Base-by-base conservation (phyloP, 1,140 invertebrate genomes). In the Zaprionus africanus region DNA sequence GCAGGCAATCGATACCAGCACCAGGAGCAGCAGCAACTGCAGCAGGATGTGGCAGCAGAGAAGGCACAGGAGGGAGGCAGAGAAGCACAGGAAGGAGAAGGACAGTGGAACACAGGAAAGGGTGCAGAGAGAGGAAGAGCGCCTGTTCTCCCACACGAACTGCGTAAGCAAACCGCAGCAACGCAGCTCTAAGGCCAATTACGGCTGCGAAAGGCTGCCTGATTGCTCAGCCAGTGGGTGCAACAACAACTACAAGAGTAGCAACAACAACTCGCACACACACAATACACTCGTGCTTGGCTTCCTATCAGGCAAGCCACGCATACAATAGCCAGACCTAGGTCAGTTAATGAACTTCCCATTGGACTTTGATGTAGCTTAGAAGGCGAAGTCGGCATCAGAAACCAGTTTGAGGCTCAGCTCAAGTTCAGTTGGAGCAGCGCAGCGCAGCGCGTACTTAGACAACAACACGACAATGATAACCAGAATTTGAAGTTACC, bases 281-380 rank as follows among this genome's bases (percentile, higher is more conserved):
- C 12, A 64, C 31, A 56, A 22, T 9, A 36, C 9, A 65, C 22
- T 28, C 43, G 53, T 65, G 54, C 53, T 78, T 68, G 66, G 66
- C 74, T 84, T 87, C 72, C 79, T 79, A 74, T 43, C 71, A 68
- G 68, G 54, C 78, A 68, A 28, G 28, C 7, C 28, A 28, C 28
- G 7, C 6, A 28, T 31, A 71, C 57, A 68, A 59, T 24, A 26
- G 6, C 13, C 58, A 46, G 51, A 79, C 81, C 75, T 90, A 90
- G 85, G 78, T 88, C 81, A 85, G 72, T 77, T 81, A 76, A 76
- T 75, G 78, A 90, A 90, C 85, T 85, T 80, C 75, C 62, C 62
- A 67, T 74, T 68, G 70, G 64, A 56, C 61, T 69, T 80, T 59
- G 62, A 43, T 56, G 58, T n/a, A 53, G 71, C 67, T 88, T 81